These are phyloP conservation scores for Hystrix brachyura DNA, from an alignment of 2,113 vertebrate species.

Conservation along the genomic window DNA sequence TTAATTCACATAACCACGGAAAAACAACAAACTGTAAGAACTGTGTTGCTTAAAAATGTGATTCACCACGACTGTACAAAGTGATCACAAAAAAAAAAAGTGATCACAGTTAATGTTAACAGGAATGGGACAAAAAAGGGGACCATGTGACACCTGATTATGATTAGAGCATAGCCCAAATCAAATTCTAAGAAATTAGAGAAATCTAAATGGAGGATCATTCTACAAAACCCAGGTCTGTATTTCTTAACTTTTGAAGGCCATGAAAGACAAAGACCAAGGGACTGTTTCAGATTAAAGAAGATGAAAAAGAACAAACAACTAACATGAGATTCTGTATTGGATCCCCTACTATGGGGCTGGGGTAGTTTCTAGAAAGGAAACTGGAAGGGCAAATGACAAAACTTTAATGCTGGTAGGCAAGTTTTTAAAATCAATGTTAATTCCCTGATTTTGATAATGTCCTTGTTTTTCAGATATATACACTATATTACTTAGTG, in stretches of 20 bases:
- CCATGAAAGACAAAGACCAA: not conserved
- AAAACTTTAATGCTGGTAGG: not conserved
- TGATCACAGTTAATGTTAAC: not conserved
- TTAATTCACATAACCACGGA: not conserved
- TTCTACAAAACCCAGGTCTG: not conserved
- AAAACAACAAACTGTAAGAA: not conserved
- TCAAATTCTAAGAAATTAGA: not conserved
- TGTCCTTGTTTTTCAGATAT: slow-evolving; percentile 57
- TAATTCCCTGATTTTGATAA: slow-evolving; percentile 42
- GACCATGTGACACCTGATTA: not conserved
- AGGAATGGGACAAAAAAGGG: not conserved
- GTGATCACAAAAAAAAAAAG: not conserved
- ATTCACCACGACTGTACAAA: not conserved
- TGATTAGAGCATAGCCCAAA: not conserved
- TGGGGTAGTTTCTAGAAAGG: not conserved
- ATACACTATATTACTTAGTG: not conserved
- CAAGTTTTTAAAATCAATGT: not conserved
- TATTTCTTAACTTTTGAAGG: not conserved
- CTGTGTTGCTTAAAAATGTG: not conserved
- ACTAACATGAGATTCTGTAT: not conserved
- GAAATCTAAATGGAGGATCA: not conserved
- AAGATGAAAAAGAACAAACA: not conserved
- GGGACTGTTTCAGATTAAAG: not conserved
- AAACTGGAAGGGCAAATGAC: slow-evolving; percentile 1
- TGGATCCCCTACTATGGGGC: not conserved